These are phyloP conservation scores for Aporophyla lueneburgensis DNA, from an alignment of 2,888 invertebrate species.

Conservation along the genomic window DNA sequence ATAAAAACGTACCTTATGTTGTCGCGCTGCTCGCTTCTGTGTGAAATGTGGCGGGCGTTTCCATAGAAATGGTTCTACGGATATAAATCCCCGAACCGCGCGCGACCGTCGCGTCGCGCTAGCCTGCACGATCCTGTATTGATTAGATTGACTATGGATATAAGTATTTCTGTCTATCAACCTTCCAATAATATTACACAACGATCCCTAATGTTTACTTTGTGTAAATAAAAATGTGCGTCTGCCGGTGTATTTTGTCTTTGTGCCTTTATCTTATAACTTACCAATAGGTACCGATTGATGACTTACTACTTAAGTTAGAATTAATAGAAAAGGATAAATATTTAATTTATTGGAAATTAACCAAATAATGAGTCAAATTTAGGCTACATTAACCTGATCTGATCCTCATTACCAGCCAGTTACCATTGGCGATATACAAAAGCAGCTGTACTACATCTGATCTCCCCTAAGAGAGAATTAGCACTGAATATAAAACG, in stretches of 20 bases:
- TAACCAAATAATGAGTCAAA: neutral
- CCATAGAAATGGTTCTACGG: no score
- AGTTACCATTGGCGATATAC: neutral
- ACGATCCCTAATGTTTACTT: neutral
- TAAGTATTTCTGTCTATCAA: conserved; percentile 18
- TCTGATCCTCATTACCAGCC: neutral
- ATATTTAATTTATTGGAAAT: neutral
- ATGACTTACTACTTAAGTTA: neutral
- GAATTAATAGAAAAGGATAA: no score
- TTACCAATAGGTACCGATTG: neutral
- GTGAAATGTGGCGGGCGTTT: no score
- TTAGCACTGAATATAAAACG: conserved; percentile 10
- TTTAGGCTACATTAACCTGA: neutral
- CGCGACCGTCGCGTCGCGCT: no score
- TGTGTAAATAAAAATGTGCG: neutral
- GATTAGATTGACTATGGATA: conserved; percentile 17
- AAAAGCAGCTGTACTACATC: neutral
- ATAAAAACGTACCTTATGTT: no score
- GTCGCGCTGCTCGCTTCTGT: no score
- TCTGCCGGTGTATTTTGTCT: neutral
- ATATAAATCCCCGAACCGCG: no score
- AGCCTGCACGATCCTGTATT: no score
- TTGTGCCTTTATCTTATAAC: neutral
- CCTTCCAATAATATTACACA: conserved; percentile 15
- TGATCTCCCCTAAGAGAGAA: conserved; percentile 6